Evolutionary conservation across 92 coral and sea anemone species (phyloP), one percentile per base, ranked within the genome.

Genomic region (Umimayanthus chanpuru): DNA sequence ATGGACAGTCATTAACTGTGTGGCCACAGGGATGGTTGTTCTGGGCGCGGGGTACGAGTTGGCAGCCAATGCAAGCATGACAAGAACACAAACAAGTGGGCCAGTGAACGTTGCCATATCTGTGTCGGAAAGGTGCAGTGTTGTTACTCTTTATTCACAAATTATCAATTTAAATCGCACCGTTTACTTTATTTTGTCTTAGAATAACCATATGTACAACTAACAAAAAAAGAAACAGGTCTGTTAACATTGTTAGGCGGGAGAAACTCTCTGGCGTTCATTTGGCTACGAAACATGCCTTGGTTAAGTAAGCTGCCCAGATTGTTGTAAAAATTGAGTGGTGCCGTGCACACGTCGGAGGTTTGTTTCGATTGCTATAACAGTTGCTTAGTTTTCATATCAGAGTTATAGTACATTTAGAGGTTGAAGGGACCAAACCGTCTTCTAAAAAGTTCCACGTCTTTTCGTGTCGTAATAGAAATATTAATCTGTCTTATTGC

Each of bases 21-120:
- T 20, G 9, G 68, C 26, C 68, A 61, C 68, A 18, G 21, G 1
- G n/a, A 43, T 20, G 28, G 79, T n/a, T 18, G 29, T 11, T 75
- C n/a, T 75, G 11, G 79, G 79, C 1, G 79, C 28, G 9, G 79
- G 28, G 4, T 12, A 38, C 21, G 47, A 11, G 30, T 18, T 75
- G 53, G 25, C 16, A 41, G 15, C 6, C 12, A 75, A 10, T 4
- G 25, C 53, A 20, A 75, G 28, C 7, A 43, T 39, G 5, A n/a
- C 79, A 7, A 75, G 79, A 75, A 39, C 53, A 16, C 79, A 39
- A 20, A 21, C 79, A 8, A 75, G 53, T 39, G 50, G 26, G 1
- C 79, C 53, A 6, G 44, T 39, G 15, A 38, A 40, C 16, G 79
- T 39, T 18, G 79, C 79, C 79, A 75, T 75, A 43, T 75, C 79